Evolutionary conservation across 2,888 invertebrate species (phyloP).

Genomic region (Yponomeuta malinellus): DNA sequence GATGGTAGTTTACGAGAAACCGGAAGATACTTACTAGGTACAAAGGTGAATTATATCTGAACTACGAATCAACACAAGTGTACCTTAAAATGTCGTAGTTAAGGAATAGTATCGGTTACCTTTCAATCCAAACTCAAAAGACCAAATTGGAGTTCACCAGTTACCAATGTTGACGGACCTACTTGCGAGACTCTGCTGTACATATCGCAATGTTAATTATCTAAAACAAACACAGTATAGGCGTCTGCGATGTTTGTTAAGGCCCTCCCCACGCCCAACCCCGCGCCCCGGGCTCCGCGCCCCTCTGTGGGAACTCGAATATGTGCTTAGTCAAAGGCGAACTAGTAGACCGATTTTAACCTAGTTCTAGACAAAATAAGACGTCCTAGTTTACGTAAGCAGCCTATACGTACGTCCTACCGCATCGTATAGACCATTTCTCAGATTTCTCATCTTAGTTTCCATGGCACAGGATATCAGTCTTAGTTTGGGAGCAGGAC

Average conservation of each 20-base stretch:
- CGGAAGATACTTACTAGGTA: too few relatives aligned
- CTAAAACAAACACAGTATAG: conserved; percentile 40
- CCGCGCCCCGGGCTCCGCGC: not conserved
- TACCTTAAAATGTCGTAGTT: not conserved
- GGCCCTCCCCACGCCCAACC: not conserved
- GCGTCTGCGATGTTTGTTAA: conserved; percentile 24
- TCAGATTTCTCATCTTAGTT: not conserved
- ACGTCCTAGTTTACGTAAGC: not conserved
- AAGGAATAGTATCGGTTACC: too few relatives aligned
- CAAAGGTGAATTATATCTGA: not conserved
- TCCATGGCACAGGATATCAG: too few relatives aligned
- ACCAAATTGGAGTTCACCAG: not conserved
- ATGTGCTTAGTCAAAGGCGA: conserved; percentile 11
- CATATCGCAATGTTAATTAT: conserved; percentile 39
- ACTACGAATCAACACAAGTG: not conserved
- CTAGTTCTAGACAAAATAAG: not conserved
- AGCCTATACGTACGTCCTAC: not conserved
- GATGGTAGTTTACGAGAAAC: too few relatives aligned
- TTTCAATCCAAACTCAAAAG: too few relatives aligned
- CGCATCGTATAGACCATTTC: not conserved
- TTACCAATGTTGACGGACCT: not conserved
- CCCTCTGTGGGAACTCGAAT: not conserved
- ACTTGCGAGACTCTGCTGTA: not conserved
- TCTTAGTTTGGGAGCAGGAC: too few relatives aligned
- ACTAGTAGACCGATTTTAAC: conserved; percentile 8